Evolutionary conservation across 2,888 invertebrate genomes (phyloP), one percentile per base, ranked within the genome.

Genomic region (Scaptomyza tumidula): DNA sequence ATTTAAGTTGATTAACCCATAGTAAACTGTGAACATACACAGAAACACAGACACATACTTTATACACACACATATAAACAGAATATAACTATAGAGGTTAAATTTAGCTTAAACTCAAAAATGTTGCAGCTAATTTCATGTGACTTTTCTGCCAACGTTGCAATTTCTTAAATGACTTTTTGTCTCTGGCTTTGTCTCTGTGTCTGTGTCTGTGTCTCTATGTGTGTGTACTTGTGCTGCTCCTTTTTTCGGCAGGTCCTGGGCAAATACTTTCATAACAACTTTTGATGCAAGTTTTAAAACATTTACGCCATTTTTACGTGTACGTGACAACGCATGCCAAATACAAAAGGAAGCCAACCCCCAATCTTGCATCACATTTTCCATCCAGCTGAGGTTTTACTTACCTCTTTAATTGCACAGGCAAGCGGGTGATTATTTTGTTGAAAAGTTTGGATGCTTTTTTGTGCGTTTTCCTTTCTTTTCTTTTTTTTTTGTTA

Each of bases 231-330:
- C 19, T 39, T 56, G 57, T 57, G 39, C 56, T 64, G 41, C 60
- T 61, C 39, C 37, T 43, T 68, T 66, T 35, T n/a, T 33, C 0
- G n/a, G 10, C 19, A 41, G 75, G 55, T 16, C 54, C 31, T 70
- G 65, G 46, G 49, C 55, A 77, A 82, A 83, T 83, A 83, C 80
- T 83, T 86, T 86, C 80, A 71, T 75, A 80, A 71, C 83, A 88
- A 88, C 78, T 88, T 41, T 88, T 80, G 78, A 80, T 86, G 88
- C 80, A 86, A 83, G 75, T 83, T 83, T 86, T 75, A 63, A 88
- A 86, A 80, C 86, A 88, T 88, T 85, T 88, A 76, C 88, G 75
- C 86, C 80, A 80, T 86, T 83, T 79, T 71, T 61, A 58, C 69
- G 65, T 67, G 77, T 79, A 88, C 87, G 88, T 86, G 88, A 78